Percentiles rank a stretch among this genome's conserved stretches.
Evolutionary conservation across 2,797 vertebrate species (phyloP).

Genomic region (Rhynchotus rufescens): DNA sequence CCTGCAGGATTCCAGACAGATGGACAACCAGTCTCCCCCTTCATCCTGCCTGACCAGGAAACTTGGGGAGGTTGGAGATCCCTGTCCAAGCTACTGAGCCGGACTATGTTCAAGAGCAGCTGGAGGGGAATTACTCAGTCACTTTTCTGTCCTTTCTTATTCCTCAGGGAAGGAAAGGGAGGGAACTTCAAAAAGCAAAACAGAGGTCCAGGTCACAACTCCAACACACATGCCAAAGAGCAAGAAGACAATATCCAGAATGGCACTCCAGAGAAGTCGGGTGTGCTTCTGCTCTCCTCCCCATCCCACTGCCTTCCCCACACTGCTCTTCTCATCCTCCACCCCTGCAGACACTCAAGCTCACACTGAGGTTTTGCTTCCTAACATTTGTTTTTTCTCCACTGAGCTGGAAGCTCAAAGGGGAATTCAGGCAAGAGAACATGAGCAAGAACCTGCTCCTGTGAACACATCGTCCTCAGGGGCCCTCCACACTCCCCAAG

Average conservation of each 20-base stretch:
- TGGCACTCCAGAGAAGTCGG: neutral
- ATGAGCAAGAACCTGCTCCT: neutral
- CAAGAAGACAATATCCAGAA: neutral
- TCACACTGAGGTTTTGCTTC: neutral
- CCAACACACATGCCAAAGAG: neutral
- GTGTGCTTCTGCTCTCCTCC: neutral
- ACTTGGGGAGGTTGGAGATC: neutral
- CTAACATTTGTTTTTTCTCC: neutral
- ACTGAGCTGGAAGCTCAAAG: neutral
- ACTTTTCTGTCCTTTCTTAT: neutral
- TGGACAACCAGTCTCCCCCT: neutral
- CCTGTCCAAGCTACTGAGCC: neutral
- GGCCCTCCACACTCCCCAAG: neutral
- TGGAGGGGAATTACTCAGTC: neutral
- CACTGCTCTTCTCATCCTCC: neutral
- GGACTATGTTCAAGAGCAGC: neutral
- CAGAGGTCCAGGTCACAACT: neutral
- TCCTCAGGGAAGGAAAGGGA: neutral
- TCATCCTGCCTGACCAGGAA: neutral
- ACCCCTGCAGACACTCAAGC: neutral
- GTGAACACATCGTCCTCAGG: accelerated
- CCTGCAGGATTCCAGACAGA: neutral
- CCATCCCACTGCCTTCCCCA: neutral
- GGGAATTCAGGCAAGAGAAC: neutral
- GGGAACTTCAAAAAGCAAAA: neutral